Evolutionary conservation across 1,140 invertebrate species (phyloP).

Genomic region (Drosophila jambulina): DNA sequence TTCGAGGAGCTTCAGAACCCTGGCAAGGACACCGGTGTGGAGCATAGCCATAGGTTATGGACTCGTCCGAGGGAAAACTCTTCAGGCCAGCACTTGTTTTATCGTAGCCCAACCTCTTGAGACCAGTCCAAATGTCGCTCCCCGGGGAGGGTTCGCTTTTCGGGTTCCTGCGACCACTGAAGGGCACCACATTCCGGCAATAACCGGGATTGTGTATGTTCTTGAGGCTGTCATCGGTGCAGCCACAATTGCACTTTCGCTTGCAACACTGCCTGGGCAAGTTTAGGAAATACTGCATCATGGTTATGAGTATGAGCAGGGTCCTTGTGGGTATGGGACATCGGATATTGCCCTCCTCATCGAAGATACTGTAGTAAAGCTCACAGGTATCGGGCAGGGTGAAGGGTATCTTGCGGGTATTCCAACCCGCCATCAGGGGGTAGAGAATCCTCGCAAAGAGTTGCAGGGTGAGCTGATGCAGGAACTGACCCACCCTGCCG

Average conservation of each 20-base stretch:
- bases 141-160: background rate
- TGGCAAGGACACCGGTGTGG: constrained; percentile 26
- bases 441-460: constrained; percentile 46
- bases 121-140: background rate
- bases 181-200: constrained; percentile 6
- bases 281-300: constrained; percentile 46
- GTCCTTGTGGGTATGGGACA: constrained; percentile 20
- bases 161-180: background rate
- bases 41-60: constrained; percentile 33
- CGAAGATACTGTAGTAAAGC: constrained; percentile 52
- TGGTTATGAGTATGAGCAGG: constrained; percentile 16
- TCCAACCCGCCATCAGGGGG: constrained; percentile 39
- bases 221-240: background rate
- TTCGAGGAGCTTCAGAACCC: background rate
- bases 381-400: constrained; percentile 29
- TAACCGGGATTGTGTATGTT: constrained; percentile 30
- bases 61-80: constrained; percentile 18
- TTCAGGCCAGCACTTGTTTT: background rate
- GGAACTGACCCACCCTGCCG: constrained; percentile 23
- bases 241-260: background rate
- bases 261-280: background rate
- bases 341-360: constrained; percentile 32
- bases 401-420: constrained; percentile 42
- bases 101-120: constrained; percentile 22
- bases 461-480: constrained; percentile 44